Percentiles rank a stretch among this genome's conserved stretches.
phyloP scores from a whole-genome alignment of 2,797 vertebrate genomes.

The Peromyscus aztecus region DNA sequence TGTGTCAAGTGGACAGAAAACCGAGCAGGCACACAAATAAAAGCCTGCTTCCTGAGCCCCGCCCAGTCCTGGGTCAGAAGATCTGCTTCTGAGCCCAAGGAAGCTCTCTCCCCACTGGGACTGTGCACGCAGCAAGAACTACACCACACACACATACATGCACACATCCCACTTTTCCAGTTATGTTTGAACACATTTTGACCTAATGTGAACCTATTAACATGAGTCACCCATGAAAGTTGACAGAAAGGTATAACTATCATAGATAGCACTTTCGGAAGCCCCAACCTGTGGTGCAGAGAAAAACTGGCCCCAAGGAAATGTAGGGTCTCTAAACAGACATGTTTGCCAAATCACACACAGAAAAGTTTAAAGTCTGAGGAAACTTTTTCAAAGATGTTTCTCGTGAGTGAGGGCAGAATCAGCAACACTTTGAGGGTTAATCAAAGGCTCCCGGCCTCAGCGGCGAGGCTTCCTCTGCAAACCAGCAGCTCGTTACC shows the following conservation, averaged over 20 bases:
- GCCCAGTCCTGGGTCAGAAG: not conserved
- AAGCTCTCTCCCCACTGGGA: not conserved
- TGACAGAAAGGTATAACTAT: not conserved
- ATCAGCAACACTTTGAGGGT: not conserved
- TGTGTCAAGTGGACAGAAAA: not conserved
- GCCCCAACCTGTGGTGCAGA: not conserved
- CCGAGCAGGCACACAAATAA: not conserved
- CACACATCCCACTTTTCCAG: not conserved
- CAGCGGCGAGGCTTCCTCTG: fast-evolving
- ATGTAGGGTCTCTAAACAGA: not conserved
- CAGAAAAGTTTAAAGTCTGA: not conserved
- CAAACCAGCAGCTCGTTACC: fast-evolving
- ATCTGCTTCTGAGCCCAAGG: not conserved
- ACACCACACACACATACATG: not conserved
- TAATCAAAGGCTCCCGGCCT: not conserved
- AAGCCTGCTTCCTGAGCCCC: not conserved
- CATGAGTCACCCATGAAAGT: fast-evolving
- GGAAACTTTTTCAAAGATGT: not conserved
- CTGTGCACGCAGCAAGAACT: not conserved
- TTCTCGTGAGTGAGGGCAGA: fast-evolving
- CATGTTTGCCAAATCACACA: not conserved
- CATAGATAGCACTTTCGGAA: not conserved
- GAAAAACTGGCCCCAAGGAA: not conserved
- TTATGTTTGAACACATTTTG: not conserved
- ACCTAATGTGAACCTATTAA: not conserved